Conservation (phyloP, 2,888 invertebrate species). For the Hedychridium roseum region DNA sequence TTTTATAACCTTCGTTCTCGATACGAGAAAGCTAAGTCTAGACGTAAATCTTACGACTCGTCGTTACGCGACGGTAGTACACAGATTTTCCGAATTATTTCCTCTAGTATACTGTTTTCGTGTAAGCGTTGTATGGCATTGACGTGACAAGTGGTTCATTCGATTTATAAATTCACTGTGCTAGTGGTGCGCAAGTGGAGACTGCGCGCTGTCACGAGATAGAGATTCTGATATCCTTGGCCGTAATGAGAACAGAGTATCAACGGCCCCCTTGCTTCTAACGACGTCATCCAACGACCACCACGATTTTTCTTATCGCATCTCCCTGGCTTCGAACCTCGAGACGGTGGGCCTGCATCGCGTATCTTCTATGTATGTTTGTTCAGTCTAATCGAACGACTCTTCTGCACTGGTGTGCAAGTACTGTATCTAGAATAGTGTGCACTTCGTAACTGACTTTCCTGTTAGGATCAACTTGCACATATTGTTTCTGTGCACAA, state of each 20-base stretch:
- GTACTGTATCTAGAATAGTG: background rate
- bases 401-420: background rate
- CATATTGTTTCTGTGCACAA: background rate
- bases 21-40: too few species aligned
- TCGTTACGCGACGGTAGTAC: too few species aligned
- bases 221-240: background rate
- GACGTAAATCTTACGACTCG: too few species aligned
- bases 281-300: slow-evolving; percentile 30
- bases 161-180: slow-evolving; percentile 36
- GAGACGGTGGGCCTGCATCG: background rate
- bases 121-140: too few species aligned
- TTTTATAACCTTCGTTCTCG: too few species aligned
- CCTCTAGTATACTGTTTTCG: slow-evolving; percentile 12
- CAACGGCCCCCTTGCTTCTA: slow-evolving; percentile 20
- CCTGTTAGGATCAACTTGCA: background rate
- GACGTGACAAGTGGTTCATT: slow-evolving; percentile 6
- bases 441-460: background rate
- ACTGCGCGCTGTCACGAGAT: slow-evolving; percentile 1
- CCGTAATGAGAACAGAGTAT: slow-evolving; percentile 21
- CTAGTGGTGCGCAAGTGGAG: slow-evolving; percentile 10
- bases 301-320: slow-evolving; percentile 23
- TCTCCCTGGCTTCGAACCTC: slow-evolving; percentile 7
- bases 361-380: background rate
- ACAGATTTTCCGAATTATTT: too few species aligned
- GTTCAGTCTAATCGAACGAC: background rate